Base-by-base conservation (phyloP, 2,888 invertebrate genomes). In the Pheosia tremula region DNA sequence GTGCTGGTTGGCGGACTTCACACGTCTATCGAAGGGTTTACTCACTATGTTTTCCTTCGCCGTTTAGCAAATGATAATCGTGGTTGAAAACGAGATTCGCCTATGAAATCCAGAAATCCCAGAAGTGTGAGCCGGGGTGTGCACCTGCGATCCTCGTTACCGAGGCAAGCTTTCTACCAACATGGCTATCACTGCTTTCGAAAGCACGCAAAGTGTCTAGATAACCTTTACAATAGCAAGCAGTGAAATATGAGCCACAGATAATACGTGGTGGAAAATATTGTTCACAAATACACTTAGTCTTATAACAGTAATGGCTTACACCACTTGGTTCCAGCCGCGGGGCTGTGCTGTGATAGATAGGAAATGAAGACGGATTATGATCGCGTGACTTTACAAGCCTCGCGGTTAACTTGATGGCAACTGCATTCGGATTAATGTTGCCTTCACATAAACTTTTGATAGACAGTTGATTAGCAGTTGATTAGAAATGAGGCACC, bases 281-380 rank as follows among this genome's bases (percentile, higher is more conserved):
- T 93, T 93, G 93, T 93, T 92, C 91, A 92, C 87, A 75, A 84
- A 81, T 82, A 84, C 75, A 87, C 87, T 88, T 86, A 9, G 87
- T 83, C 86, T 13, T 8, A 41, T 41, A 56, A 13, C 56, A 83
- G 86, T 90, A 91, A 91, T 93, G 90, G 87, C 87, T 90, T 87
- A 86, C 79, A 79, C 79, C 68, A 72, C 80, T 81, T 74, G 80
- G 82, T 80, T 82, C 77, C 78, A 79, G 81, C 80, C 77, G 72
- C 77, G 79, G 81, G 78, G 77, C 83, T 80, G 82, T 74, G 89
- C 86, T 89, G 43, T 43, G 91, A 93, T 92, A 92, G 93, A 93
- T 91, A 92, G 91, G 91, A 91, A 93, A 93, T 93, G 91, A 93
- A 93, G 93, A 93, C 88, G 85, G 90, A 93, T 93, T 92, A 90